Evolutionary conservation across 2,888 invertebrate genomes (phyloP), one percentile per base, ranked within the genome.

Genomic region (Neria commutata): DNA sequence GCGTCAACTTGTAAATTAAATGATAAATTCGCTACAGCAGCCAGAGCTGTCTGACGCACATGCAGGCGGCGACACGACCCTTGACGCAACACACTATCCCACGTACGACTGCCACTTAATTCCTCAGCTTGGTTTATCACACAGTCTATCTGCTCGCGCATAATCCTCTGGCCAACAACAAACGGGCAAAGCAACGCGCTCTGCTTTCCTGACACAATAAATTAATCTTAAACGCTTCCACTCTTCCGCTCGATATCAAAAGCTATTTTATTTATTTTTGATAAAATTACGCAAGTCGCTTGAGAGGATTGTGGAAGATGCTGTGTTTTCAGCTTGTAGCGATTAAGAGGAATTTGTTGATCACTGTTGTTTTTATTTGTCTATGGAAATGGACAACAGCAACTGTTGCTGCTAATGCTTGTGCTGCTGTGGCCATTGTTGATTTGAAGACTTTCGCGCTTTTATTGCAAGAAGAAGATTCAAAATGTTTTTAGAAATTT

Each of bases 311-410:
- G 29, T n/a, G n/a, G 29, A 11, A 8, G 5, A 11, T 60, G 56
- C 57, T 60, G 61, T 64, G 55, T 61, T 52, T 59, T 65, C 71
- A 68, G 66, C 70, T 64, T 75, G 70, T 75, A 73, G 71, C 75
- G 73, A 75, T 75, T 75, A 74, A 73, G 73, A 73, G 73, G 75
- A 74, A 6, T 17, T 8, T 8, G 5, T n/a, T 37, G 25, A 70
- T 72, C 73, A 71, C 56, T 67, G 63, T 8, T n/a, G 50, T 50
- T 56, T 42, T 54, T 29, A 70, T 73, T 71, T 67, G 68, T 68
- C 72, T 68, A 62, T 42, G 61, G 61, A 68, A 74, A 75, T 59
- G 70, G 74, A 75, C 74, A 75, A 75, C 74, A 70, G 63, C 74
- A 75, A 74, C 75, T 75, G 74, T 65, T 64, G 68, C 65, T 71